A percentile compares a stretch with the other conserved stretches of the same genome.
Conservation (phyloP, 1,140 invertebrate genomes). For the Aphelenchoides fujianensis region DNA sequence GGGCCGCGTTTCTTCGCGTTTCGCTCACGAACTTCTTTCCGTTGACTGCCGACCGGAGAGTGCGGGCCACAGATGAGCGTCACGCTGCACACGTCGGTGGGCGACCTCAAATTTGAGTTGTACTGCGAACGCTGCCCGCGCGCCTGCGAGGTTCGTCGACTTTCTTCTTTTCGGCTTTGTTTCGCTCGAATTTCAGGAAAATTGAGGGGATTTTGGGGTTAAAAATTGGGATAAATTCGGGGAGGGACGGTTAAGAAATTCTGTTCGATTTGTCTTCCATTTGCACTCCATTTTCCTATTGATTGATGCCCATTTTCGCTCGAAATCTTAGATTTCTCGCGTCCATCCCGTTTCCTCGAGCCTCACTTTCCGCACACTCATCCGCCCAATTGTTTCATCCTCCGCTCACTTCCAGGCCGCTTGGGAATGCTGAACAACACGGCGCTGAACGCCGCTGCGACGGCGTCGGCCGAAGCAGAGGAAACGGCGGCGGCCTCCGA, state of each 20-base stretch:
- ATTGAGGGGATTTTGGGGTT: too few species aligned
- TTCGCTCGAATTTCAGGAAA: too few species aligned
- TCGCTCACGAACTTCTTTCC: neutral
- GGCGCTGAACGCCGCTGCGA: neutral
- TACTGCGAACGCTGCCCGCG: constrained; percentile 92
- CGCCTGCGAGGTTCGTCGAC: constrained; percentile 73
- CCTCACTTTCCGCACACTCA: neutral
- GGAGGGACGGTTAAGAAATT: too few species aligned
- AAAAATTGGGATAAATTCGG: too few species aligned
- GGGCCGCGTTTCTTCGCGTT: neutral
- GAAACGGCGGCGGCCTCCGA: neutral
- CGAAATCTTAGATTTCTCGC: too few species aligned
- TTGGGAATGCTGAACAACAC: neutral
- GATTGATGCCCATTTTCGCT: too few species aligned
- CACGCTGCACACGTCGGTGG: constrained; percentile 89
- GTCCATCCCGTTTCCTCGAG: neutral
- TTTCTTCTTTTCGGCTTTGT: neutral
- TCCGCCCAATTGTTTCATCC: neutral
- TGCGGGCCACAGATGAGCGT: constrained; percentile 70
- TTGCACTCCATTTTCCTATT: neutral
- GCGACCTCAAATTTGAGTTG: constrained; percentile 92
- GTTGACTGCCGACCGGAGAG: neutral
- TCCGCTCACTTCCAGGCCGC: neutral
- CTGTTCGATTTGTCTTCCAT: too few species aligned
- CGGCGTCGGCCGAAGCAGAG: neutral